Evolutionary conservation across 23 tunicate species (phyloP).

Genomic region (Halocynthia roretzi): DNA sequence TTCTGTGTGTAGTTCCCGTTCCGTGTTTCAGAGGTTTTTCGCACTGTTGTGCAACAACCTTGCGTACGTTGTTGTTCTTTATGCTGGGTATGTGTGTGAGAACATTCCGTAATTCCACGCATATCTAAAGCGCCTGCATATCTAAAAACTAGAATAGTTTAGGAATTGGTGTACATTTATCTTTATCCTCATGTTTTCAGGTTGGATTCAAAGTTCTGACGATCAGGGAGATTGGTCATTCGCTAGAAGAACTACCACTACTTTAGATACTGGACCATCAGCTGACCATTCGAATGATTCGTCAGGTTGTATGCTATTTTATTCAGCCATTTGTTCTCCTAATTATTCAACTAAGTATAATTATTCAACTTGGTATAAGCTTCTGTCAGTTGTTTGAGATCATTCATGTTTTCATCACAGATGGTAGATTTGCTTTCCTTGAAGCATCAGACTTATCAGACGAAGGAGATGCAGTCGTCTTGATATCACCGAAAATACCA

Average conservation of each 20-base stretch:
- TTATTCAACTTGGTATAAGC: no score
- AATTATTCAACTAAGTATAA: no score
- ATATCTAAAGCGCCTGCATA: no score
- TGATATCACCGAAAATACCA: constrained; percentile 2
- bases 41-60: no score
- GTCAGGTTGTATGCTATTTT: constrained; percentile 3
- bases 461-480: constrained; percentile 1
- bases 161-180: no score
- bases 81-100: no score
- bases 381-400: no score
- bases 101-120: no score
- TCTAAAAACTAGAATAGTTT: no score
- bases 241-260: constrained; percentile 37
- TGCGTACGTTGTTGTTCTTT: no score
- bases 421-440: constrained; percentile 61
- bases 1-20: background rate
- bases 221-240: constrained; percentile 41
- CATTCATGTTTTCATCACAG: constrained; percentile 6
- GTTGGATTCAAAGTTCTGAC: constrained; percentile 46
- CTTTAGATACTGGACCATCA: constrained; percentile 50
- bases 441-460: constrained; percentile 30
- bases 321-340: no score
- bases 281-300: constrained; percentile 42
- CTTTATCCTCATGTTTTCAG: constrained; percentile 19
- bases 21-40: background rate